Conservation (phyloP, 2,888 invertebrate species). For the Pyrocoelia pectoralis region DNA sequence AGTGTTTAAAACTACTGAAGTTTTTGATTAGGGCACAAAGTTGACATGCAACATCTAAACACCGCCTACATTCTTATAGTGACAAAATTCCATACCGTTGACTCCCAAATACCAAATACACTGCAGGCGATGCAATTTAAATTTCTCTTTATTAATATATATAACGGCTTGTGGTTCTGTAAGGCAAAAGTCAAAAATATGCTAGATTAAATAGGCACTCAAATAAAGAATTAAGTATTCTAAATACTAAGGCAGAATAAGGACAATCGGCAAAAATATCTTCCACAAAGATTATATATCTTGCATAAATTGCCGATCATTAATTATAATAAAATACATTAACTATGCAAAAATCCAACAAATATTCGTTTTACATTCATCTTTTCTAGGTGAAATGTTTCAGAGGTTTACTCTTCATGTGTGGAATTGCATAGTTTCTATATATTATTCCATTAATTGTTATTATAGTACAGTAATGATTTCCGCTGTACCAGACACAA, state of each 20-base stretch:
- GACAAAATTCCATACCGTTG: not conserved
- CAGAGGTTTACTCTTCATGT: not conserved
- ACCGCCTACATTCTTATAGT: slow-evolving; percentile 27
- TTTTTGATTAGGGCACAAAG: slow-evolving; percentile 21
- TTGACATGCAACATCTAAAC: slow-evolving; percentile 24
- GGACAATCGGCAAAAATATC: too few relatives aligned
- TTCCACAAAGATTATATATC: too few relatives aligned
- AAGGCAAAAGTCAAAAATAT: slow-evolving; percentile 51
- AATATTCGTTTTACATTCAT: not conserved
- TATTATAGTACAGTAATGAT: slow-evolving; percentile 18
- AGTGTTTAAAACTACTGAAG: slow-evolving; percentile 25
- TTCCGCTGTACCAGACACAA: slow-evolving; percentile 30
- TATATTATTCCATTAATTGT: slow-evolving; percentile 9
- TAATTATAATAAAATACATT: slow-evolving; percentile 22
- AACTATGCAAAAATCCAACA: slow-evolving; percentile 18
- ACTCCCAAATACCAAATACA: not conserved
- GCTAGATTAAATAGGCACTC: slow-evolving; percentile 49
- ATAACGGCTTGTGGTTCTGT: slow-evolving; percentile 33
- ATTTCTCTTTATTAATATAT: slow-evolving; percentile 17
- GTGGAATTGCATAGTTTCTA: slow-evolving; percentile 18
- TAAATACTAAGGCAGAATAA: slow-evolving; percentile 41
- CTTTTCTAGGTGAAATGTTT: not conserved
- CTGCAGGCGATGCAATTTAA: slow-evolving; percentile 26
- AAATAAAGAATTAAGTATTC: slow-evolving; percentile 46
- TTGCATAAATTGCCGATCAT: slow-evolving; percentile 28